Percentiles rank a stretch among this genome's conserved stretches.
Evolutionary conservation across 2,113 vertebrate genomes (phyloP).

Genomic region (Cyanoramphus novaezelandiae): DNA sequence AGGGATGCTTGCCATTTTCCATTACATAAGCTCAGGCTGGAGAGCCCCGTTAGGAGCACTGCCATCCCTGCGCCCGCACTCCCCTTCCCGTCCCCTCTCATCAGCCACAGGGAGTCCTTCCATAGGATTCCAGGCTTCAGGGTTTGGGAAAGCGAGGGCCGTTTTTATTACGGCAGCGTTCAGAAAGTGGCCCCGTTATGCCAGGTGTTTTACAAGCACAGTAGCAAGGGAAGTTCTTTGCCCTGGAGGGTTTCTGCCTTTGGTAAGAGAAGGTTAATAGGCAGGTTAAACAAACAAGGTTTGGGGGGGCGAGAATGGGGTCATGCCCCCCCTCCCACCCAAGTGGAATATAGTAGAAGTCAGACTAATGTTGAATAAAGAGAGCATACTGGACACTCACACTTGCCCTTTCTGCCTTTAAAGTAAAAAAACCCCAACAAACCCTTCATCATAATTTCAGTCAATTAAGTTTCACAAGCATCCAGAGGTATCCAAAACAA

Average conservation of each 20-base stretch:
- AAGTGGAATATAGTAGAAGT: not conserved
- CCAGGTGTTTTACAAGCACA: constrained; percentile 38
- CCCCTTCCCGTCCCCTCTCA: not conserved
- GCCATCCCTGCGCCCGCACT: not conserved
- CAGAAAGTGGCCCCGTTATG: not conserved
- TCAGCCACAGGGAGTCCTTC: not conserved
- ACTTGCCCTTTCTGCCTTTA: not conserved
- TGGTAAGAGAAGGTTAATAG: constrained; percentile 39
- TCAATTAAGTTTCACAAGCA: constrained; percentile 43
- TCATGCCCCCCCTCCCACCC: not conserved
- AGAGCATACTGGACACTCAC: not conserved
- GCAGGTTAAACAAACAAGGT: constrained; percentile 37
- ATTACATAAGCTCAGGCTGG: constrained; percentile 21
- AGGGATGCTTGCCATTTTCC: constrained; percentile 50
- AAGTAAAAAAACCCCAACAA: not conserved
- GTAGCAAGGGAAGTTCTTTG: constrained; percentile 26
- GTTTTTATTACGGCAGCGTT: not conserved
- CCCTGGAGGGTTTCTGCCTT: constrained; percentile 18
- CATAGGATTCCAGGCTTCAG: not conserved
- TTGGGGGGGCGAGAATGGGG: not conserved
- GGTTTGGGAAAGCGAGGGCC: not conserved
- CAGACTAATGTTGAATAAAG: not conserved
- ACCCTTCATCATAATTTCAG: not conserved
- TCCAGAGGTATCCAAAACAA: constrained; percentile 49
- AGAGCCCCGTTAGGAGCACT: not conserved